These are phyloP conservation scores for Kryphioiulus occultus DNA, from an alignment of 2,888 invertebrate genomes.

Conservation along the genomic window DNA sequence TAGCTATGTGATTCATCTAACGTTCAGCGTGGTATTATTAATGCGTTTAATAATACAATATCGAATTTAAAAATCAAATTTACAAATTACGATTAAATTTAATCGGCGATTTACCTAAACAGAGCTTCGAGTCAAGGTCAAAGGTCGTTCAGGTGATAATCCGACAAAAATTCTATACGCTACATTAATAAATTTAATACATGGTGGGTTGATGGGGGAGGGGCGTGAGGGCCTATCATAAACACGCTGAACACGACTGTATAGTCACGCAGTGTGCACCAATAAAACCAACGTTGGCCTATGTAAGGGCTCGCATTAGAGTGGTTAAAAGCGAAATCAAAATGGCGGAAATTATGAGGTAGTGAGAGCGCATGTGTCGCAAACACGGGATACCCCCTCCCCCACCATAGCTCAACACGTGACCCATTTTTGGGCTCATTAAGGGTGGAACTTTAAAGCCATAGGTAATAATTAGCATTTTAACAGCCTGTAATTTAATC, in stretches of 20 bases:
- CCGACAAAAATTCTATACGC: background rate
- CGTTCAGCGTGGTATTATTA: too few relatives aligned
- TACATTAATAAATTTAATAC: background rate
- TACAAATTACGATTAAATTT: background rate
- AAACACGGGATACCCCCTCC: slow-evolving; percentile 35
- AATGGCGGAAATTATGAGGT: slow-evolving; percentile 36
- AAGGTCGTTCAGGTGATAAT: background rate
- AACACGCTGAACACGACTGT: background rate
- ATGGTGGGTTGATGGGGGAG: background rate
- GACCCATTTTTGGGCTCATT: slow-evolving; percentile 32
- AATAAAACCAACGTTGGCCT: background rate
- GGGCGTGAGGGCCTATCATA: background rate
- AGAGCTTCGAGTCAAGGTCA: too few relatives aligned
- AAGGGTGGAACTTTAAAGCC: slow-evolving; percentile 32
- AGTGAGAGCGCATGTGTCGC: slow-evolving; percentile 21
- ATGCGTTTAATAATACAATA: too few relatives aligned
- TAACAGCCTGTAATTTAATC: slow-evolving; percentile 25
- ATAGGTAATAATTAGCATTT: slow-evolving; percentile 39
- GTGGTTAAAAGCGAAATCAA: slow-evolving; percentile 21
- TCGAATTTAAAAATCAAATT: too few relatives aligned
- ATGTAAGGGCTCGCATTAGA: background rate
- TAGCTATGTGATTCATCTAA: too few relatives aligned
- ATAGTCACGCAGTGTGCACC: too few relatives aligned
- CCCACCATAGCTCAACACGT: slow-evolving; percentile 29
- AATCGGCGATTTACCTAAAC: background rate